A percentile compares a stretch with the other conserved stretches of the same genome.
These are phyloP conservation scores for Loris lydekkerianus DNA, from an alignment of 2,797 vertebrate genomes.

Conservation along the genomic window DNA sequence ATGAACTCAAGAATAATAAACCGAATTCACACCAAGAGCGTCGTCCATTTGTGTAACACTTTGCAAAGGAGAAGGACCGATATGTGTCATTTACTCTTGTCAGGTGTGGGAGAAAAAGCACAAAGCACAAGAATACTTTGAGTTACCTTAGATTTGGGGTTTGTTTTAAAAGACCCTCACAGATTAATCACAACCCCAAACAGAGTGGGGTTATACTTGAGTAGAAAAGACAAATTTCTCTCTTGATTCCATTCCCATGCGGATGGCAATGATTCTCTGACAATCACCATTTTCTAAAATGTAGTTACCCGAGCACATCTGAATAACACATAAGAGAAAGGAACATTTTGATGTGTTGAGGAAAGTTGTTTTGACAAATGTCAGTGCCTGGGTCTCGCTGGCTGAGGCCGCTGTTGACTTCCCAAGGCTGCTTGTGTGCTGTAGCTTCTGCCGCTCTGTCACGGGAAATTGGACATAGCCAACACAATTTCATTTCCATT, in stretches of 20 bases:
- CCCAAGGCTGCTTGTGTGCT: constrained; percentile 34
- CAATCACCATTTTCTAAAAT: constrained; percentile 80
- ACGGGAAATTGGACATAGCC: constrained; percentile 80
- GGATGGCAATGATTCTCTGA: constrained; percentile 73
- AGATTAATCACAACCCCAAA: not conserved
- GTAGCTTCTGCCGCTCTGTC: constrained; percentile 72
- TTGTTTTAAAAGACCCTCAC: not conserved
- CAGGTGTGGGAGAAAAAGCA: not conserved
- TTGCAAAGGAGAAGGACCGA: not conserved
- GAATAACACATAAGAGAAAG: constrained; percentile 82
- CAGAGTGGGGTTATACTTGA: not conserved
- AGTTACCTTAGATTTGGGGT: not conserved
- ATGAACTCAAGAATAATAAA: constrained; percentile 46
- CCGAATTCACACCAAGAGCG: not conserved
- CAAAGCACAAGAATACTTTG: not conserved
- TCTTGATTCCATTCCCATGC: not conserved
- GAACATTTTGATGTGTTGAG: constrained; percentile 80
- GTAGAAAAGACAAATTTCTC: constrained; percentile 44
- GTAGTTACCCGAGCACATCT: constrained; percentile 84
- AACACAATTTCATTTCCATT: constrained; percentile 79
- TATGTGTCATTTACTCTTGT: constrained; percentile 19
- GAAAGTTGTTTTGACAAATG: constrained; percentile 85
- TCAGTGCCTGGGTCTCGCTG: constrained; percentile 75
- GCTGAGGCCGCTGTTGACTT: constrained; percentile 79
- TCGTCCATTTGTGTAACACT: not conserved